These are phyloP conservation scores for Tachystola acroxantha DNA, from an alignment of 2,888 invertebrate species.

Conservation along the genomic window DNA sequence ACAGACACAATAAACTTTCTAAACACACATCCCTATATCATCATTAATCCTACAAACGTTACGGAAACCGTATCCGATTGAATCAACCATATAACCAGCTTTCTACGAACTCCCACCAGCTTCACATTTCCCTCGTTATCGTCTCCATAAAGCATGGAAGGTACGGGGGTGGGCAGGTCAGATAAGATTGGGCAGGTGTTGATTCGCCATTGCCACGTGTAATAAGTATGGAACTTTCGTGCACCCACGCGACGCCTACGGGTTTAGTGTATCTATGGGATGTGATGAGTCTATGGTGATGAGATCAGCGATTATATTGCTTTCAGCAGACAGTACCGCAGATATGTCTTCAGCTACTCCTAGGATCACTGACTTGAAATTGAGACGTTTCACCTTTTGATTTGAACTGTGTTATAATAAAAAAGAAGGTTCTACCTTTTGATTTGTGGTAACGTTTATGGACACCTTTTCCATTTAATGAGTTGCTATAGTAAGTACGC, in stretches of 20 bases:
- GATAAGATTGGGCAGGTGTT: slow-evolving; percentile 35
- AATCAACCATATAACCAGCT: slow-evolving; percentile 44
- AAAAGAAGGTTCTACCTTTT: too few relatives aligned
- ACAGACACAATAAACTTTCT: slow-evolving; percentile 23
- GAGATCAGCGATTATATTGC: not conserved
- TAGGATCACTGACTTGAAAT: too few relatives aligned
- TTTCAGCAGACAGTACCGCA: too few relatives aligned
- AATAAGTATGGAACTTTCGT: slow-evolving; percentile 65
- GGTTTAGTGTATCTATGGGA: slow-evolving; percentile 36
- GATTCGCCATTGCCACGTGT: slow-evolving; percentile 52
- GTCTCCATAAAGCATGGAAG: slow-evolving; percentile 9
- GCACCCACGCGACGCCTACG: slow-evolving; percentile 70
- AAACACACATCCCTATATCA: slow-evolving; percentile 48
- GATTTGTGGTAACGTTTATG: too few relatives aligned
- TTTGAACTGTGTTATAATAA: too few relatives aligned
- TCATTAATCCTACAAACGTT: slow-evolving; percentile 55
- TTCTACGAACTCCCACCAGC: slow-evolving; percentile 22
- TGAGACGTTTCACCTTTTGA: too few relatives aligned
- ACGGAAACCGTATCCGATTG: slow-evolving; percentile 55
- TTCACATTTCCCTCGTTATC: not conserved
- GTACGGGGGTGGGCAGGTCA: slow-evolving; percentile 23
- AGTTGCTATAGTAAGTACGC: too few relatives aligned
- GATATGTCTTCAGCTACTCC: too few relatives aligned
- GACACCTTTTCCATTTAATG: too few relatives aligned
- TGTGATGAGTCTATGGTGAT: slow-evolving; percentile 34